Evolutionary conservation across 1,140 invertebrate species (phyloP).

Genomic region (Cydia splendana): DNA sequence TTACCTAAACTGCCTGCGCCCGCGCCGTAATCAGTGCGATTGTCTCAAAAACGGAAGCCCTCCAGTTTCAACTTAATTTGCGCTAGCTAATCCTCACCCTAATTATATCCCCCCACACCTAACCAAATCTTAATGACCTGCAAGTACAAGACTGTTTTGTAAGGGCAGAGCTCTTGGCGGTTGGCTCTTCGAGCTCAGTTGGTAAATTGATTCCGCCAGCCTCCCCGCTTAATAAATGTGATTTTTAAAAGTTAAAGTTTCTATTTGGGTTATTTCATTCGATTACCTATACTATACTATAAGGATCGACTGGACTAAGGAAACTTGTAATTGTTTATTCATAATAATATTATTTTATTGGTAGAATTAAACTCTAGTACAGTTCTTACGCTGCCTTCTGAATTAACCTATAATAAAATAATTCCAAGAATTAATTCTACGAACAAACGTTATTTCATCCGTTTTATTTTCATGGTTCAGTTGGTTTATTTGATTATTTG

Average conservation of each 20-base stretch:
- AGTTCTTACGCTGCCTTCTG: too few relatives aligned
- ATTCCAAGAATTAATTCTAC: too few relatives aligned
- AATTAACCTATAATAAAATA: too few relatives aligned
- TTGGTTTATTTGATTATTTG: too few relatives aligned
- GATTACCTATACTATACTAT: background rate
- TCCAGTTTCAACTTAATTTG: slow-evolving; percentile 71
- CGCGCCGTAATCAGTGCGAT: slow-evolving; percentile 50
- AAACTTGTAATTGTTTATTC: too few relatives aligned
- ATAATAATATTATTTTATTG: background rate
- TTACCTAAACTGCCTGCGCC: slow-evolving; percentile 41
- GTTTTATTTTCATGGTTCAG: too few relatives aligned
- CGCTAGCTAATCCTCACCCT: slow-evolving; percentile 66
- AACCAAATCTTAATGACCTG: background rate
- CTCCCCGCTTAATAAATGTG: slow-evolving; percentile 22
- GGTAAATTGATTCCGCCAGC: slow-evolving; percentile 54
- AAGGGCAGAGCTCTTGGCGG: background rate
- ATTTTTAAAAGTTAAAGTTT: slow-evolving; percentile 26
- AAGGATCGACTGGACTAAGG: background rate
- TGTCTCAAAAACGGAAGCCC: slow-evolving; percentile 60
- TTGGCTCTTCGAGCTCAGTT: slow-evolving; percentile 22
- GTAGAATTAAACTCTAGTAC: too few relatives aligned
- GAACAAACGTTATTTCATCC: too few relatives aligned
- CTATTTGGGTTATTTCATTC: background rate
- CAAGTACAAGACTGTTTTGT: background rate
- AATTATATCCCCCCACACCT: slow-evolving; percentile 58